phyloP scores from a whole-genome alignment of 2,888 invertebrate species.

The Cephus pulcher region DNA sequence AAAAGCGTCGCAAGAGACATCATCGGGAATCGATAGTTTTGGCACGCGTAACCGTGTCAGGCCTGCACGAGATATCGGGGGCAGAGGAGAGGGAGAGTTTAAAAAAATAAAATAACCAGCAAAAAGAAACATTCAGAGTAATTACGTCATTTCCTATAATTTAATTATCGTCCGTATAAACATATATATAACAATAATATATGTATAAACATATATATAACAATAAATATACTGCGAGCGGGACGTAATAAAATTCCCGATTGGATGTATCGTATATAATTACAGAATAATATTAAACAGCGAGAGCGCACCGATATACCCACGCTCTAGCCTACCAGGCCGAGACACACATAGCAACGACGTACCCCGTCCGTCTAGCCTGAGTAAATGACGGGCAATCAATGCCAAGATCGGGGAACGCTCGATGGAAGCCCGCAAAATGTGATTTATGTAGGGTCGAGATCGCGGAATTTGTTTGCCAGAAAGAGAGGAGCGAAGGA shows the following conservation, averaged over 20 bases:
- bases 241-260: neutral
- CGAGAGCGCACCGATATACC: neutral
- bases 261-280: neutral
- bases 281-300: neutral
- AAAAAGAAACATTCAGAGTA: neutral
- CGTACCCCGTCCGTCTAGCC: neutral
- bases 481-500: neutral
- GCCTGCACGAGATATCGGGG: neutral
- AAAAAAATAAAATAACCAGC: neutral
- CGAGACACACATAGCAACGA: neutral
- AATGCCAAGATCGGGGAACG: neutral
- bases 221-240: too few species aligned
- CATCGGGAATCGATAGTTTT: neutral
- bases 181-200: too few species aligned
- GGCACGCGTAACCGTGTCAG: neutral
- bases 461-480: neutral
- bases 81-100: neutral
- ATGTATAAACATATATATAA: too few species aligned
- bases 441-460: neutral
- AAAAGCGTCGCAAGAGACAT: neutral
- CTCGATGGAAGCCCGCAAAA: neutral
- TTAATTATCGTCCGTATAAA: neutral
- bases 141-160: neutral
- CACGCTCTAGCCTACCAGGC: neutral
- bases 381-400: neutral